Percentiles rank a stretch among this genome's conserved stretches.
phyloP scores from a whole-genome alignment of 2,888 invertebrate species.

The Drosophila mimetica region DNA sequence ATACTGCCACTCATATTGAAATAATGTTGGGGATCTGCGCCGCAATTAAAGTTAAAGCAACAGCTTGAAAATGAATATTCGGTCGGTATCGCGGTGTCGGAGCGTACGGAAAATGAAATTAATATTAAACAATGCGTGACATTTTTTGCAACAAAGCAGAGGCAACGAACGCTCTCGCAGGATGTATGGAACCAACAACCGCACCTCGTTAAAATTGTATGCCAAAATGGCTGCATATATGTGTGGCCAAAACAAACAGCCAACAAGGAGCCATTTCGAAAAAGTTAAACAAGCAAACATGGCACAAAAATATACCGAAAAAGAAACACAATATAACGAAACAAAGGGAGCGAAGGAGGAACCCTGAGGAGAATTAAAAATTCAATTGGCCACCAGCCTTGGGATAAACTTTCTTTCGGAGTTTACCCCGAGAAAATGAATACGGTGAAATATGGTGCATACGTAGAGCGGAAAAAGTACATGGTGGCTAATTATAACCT shows the following conservation, averaged over 20 bases:
- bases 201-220: slow-evolving; percentile 74
- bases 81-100: slow-evolving; percentile 26
- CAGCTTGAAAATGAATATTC: slow-evolving; percentile 35
- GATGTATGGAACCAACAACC: slow-evolving; percentile 48
- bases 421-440: not conserved
- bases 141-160: slow-evolving; percentile 50
- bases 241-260: slow-evolving; percentile 45
- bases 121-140: slow-evolving; percentile 55
- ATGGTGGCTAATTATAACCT: slow-evolving; percentile 8
- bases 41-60: slow-evolving; percentile 35
- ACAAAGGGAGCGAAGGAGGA: not conserved
- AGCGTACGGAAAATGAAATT: slow-evolving; percentile 46
- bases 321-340: slow-evolving; percentile 34
- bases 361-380: slow-evolving; percentile 58
- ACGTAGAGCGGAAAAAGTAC: not conserved
- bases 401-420: slow-evolving; percentile 1
- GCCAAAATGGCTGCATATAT: slow-evolving; percentile 54
- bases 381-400: slow-evolving; percentile 41
- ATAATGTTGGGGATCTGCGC: slow-evolving; percentile 14
- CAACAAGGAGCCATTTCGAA: slow-evolving; percentile 35
- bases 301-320: slow-evolving; percentile 48
- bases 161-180: slow-evolving; percentile 15
- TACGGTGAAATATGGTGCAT: not conserved
- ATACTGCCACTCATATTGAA: slow-evolving; percentile 3
- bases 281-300: slow-evolving; percentile 43